Percentiles rank a stretch among this genome's conserved stretches.
phyloP scores from a whole-genome alignment of 2,888 invertebrate species.

The Stenichneumon culpator region DNA sequence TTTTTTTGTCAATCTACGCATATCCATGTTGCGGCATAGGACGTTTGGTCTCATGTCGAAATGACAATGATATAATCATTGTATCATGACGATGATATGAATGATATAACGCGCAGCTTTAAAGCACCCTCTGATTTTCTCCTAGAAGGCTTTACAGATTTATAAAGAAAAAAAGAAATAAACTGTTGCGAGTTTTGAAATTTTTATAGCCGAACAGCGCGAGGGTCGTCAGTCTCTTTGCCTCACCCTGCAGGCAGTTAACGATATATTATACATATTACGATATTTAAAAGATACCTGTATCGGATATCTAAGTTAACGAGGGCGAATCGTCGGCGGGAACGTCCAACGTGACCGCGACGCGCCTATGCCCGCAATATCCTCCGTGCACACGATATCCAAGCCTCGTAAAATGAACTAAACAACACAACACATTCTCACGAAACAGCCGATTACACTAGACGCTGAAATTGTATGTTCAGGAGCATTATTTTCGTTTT shows the following conservation, averaged over 20 bases:
- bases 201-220: slow-evolving; percentile 63
- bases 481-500: slow-evolving; percentile 49
- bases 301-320: slow-evolving; percentile 43
- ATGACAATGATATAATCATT: slow-evolving; percentile 16
- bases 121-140: slow-evolving; percentile 42
- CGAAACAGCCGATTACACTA: neutral
- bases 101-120: slow-evolving; percentile 38
- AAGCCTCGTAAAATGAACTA: slow-evolving; percentile 16
- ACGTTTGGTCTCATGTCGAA: slow-evolving; percentile 16
- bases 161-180: slow-evolving; percentile 43
- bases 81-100: too few species aligned
- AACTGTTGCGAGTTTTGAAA: slow-evolving; percentile 66
- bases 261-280: slow-evolving; percentile 71
- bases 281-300: slow-evolving; percentile 51
- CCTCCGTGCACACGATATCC: slow-evolving; percentile 8
- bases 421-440: slow-evolving; percentile 8
- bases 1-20: slow-evolving; percentile 48
- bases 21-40: slow-evolving; percentile 50
- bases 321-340: slow-evolving; percentile 27
- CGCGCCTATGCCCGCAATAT: slow-evolving; percentile 10
- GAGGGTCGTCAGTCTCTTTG: slow-evolving; percentile 68
- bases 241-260: slow-evolving; percentile 75
- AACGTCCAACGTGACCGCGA: slow-evolving; percentile 26
- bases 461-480: slow-evolving; percentile 11
- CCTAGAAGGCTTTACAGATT: slow-evolving; percentile 58